Evolutionary conservation across 2,797 vertebrate species (phyloP).

Genomic region (Xenopus petersii): DNA sequence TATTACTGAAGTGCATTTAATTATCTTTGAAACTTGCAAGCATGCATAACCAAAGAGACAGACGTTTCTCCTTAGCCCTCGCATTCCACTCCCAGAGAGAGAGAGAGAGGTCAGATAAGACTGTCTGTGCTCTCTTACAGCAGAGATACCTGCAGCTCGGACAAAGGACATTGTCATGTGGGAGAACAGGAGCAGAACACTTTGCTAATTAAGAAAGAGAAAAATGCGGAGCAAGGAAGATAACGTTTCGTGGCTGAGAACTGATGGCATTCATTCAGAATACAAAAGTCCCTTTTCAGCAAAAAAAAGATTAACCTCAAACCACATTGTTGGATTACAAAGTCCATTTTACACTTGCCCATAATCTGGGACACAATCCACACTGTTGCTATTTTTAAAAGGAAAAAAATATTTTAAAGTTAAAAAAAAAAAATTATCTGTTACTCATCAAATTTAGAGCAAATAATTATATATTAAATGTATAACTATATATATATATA

Average conservation of each 20-base stretch:
- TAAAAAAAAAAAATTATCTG: no score
- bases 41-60: not conserved
- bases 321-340: not conserved
- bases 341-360: no score
- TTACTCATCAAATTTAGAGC: no score
- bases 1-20: not conserved
- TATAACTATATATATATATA: no score
- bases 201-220: not conserved
- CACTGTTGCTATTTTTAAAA: no score
- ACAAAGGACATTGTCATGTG: slow-evolving; percentile 2
- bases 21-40: not conserved
- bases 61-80: not conserved
- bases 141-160: not conserved
- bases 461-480: no score
- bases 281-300: not conserved
- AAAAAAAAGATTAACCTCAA: not conserved
- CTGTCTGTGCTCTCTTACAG: not conserved
- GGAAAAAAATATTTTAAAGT: no score
- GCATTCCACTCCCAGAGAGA: not conserved
- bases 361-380: no score
- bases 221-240: not conserved
- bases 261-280: not conserved
- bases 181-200: not conserved
- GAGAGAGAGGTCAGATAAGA: not conserved
- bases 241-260: not conserved